Conservation (phyloP, 2,888 invertebrate species). For the Chelonus formosanus region DNA sequence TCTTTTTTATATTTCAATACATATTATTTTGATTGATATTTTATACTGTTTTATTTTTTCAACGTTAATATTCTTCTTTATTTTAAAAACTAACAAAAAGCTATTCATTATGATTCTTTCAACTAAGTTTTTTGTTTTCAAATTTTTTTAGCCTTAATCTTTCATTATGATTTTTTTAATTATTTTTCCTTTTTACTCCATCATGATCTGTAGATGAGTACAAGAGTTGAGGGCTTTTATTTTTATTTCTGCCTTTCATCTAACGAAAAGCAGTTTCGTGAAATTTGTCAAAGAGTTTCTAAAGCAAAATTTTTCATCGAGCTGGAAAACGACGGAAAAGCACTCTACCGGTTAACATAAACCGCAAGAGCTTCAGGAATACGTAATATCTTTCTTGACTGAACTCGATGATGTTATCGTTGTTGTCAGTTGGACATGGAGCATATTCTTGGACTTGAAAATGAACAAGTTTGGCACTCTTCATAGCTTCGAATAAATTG, state of each 20-base stretch:
- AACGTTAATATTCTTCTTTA: no score
- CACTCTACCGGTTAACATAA: slow-evolving; percentile 42
- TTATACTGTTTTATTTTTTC: neutral
- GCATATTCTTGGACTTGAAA: slow-evolving; percentile 11
- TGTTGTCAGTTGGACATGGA: slow-evolving; percentile 17
- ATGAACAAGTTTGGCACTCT: slow-evolving; percentile 8
- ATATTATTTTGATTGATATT: neutral
- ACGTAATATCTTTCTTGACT: slow-evolving; percentile 37
- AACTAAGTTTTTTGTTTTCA: no score
- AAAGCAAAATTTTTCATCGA: slow-evolving; percentile 39
- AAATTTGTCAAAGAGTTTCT: slow-evolving; percentile 43
- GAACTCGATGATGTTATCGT: slow-evolving; percentile 12
- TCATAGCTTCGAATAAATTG: no score
- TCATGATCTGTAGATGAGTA: no score
- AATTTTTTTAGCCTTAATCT: no score
- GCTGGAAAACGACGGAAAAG: slow-evolving; percentile 35
- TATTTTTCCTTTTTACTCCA: no score
- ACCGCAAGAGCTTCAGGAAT: slow-evolving; percentile 41
- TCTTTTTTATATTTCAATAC: neutral
- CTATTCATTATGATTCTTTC: neutral
- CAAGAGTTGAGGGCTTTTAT: neutral
- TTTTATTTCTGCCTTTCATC: slow-evolving; percentile 14
- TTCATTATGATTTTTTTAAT: neutral
- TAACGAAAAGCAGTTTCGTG: slow-evolving; percentile 13
- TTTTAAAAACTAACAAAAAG: no score